Conservation (phyloP, 2,113 vertebrate species). For the Chionodraco myersi region DNA sequence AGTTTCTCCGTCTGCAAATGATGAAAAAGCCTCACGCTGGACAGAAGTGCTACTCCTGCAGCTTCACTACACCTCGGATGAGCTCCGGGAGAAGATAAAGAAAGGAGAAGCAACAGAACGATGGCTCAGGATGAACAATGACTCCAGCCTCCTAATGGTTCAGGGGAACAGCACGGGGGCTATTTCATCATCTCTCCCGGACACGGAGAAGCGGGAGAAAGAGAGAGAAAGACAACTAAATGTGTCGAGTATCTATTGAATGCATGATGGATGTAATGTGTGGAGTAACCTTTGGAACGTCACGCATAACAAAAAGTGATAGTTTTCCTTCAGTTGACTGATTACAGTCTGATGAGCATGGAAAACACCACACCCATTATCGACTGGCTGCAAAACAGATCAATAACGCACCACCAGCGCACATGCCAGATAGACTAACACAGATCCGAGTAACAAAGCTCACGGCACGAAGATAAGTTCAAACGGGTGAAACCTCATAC, state of each 20-base stretch:
- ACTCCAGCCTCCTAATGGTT: constrained; percentile 60
- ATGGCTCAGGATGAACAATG: constrained; percentile 64
- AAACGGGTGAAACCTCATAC: not conserved
- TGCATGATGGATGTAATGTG: constrained; percentile 75
- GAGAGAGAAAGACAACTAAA: constrained; percentile 45
- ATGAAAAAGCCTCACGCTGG: constrained; percentile 67
- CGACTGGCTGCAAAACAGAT: constrained; percentile 84
- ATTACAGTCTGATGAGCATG: constrained; percentile 84
- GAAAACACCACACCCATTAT: constrained; percentile 85
- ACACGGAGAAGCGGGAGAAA: constrained; percentile 22
- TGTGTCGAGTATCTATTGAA: constrained; percentile 63
- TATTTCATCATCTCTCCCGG: constrained; percentile 62
- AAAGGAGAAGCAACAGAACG: constrained; percentile 57
- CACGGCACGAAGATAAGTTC: constrained; percentile 6
- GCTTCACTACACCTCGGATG: constrained; percentile 45
- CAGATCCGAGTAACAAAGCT: constrained; percentile 59
- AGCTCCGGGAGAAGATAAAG: constrained; percentile 46
- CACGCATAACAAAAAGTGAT: constrained; percentile 81
- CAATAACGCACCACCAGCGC: constrained; percentile 76
- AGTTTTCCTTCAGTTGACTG: constrained; percentile 84
- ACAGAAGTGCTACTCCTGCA: constrained; percentile 42
- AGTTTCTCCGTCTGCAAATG: constrained; percentile 60
- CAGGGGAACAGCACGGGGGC: constrained; percentile 40
- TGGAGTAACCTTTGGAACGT: constrained; percentile 80
- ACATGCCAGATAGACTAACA: constrained; percentile 66